These are phyloP conservation scores for Drosophila phalerata DNA, from an alignment of 2,888 invertebrate species.

Conservation along the genomic window DNA sequence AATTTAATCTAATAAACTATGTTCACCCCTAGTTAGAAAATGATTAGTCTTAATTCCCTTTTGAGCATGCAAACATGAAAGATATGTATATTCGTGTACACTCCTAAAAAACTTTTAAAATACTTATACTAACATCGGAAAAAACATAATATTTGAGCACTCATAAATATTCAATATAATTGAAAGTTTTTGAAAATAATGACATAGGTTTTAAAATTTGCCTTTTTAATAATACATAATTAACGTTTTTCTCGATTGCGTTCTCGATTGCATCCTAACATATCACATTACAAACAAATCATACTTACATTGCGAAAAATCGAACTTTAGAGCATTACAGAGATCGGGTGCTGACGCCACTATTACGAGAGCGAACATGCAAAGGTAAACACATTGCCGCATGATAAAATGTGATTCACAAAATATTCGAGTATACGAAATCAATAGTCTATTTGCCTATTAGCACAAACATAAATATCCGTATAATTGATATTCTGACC, in stretches of 20 bases:
- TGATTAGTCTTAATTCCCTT: slow-evolving; percentile 4
- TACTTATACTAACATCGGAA: neutral
- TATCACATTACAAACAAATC: slow-evolving; percentile 21
- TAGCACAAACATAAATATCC: slow-evolving; percentile 7
- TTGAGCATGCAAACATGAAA: neutral
- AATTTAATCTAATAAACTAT: slow-evolving; percentile 13
- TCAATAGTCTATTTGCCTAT: slow-evolving; percentile 27
- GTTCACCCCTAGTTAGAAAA: neutral
- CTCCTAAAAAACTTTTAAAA: neutral
- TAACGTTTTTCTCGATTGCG: neutral
- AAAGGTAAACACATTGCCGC: slow-evolving; percentile 38
- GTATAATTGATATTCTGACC: slow-evolving; percentile 32
- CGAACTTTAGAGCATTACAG: slow-evolving; percentile 19
- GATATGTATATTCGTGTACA: no score
- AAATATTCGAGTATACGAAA: slow-evolving; percentile 20
- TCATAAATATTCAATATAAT: neutral
- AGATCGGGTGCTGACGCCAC: slow-evolving; percentile 15
- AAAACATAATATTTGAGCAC: neutral
- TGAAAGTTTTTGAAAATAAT: slow-evolving; percentile 10
- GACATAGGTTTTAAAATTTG: slow-evolving; percentile 1
- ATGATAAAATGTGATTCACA: slow-evolving; percentile 51
- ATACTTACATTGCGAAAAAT: slow-evolving; percentile 58
- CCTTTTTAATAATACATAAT: slow-evolving; percentile 1
- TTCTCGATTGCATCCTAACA: slow-evolving; percentile 3
- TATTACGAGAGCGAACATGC: slow-evolving; percentile 41